These are phyloP conservation scores for Nycticorax nycticorax DNA, from an alignment of 2,113 vertebrate genomes.

Conservation along the genomic window DNA sequence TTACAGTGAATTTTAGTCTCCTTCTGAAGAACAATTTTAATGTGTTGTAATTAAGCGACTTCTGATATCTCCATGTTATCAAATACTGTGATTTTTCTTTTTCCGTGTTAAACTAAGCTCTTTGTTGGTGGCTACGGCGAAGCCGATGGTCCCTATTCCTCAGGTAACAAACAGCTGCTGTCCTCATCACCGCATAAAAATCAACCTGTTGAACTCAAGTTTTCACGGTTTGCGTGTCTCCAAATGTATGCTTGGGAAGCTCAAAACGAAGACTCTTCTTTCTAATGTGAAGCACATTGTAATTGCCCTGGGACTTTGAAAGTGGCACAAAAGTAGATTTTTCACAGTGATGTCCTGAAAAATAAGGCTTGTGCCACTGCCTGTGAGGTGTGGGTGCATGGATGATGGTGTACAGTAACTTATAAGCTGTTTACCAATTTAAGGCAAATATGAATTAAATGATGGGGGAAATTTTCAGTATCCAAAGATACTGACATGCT, in stretches of 20 bases:
- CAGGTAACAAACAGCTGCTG: neutral
- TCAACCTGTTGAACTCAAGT: neutral
- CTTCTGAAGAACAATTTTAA: neutral
- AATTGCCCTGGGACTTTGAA: neutral
- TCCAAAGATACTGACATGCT: neutral
- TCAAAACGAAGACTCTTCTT: neutral
- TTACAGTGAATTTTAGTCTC: neutral
- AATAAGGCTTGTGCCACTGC: neutral
- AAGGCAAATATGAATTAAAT: slow-evolving; percentile 7
- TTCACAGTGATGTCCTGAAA: neutral
- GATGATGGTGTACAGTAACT: accelerated
- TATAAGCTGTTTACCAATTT: neutral
- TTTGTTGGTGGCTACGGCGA: neutral
- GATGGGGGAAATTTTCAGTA: neutral
- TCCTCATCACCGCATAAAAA: neutral
- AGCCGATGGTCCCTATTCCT: neutral
- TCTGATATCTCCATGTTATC: neutral
- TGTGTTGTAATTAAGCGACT: neutral
- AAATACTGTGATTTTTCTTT: neutral
- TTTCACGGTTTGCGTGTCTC: neutral
- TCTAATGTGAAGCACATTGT: neutral
- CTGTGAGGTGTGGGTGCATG: accelerated
- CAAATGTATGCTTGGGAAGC: neutral
- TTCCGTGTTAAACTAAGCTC: neutral
- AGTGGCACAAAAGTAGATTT: neutral